Conservation (phyloP, 1,140 invertebrate species). For the Drosophila seguyi region DNA sequence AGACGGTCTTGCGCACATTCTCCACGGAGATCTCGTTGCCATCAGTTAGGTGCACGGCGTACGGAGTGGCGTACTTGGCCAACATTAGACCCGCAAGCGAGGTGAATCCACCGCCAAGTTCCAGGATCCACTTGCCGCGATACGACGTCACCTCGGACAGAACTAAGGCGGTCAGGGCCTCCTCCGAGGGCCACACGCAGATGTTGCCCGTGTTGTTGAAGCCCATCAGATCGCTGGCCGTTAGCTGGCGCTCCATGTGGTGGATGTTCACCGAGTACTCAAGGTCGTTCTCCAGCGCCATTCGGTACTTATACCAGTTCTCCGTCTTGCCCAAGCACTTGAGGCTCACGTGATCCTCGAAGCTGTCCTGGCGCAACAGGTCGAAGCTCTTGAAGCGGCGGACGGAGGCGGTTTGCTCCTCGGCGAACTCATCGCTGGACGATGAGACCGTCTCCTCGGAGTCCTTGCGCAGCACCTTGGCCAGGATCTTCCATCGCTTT, state of each 20-base stretch:
- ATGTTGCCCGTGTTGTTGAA: slow-evolving; percentile 97
- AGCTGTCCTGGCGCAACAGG: slow-evolving; percentile 79
- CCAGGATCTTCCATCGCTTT: slow-evolving; percentile 89
- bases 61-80: slow-evolving; percentile 89
- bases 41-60: slow-evolving; percentile 90
- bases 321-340: slow-evolving; percentile 80
- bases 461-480: slow-evolving; percentile 87
- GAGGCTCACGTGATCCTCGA: slow-evolving; percentile 74
- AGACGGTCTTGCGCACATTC: slow-evolving; percentile 89
- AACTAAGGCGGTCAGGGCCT: slow-evolving; percentile 91
- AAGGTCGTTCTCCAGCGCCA: slow-evolving; percentile 78
- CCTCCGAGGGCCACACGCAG: slow-evolving; percentile 96
- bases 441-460: slow-evolving; percentile 81
- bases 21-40: slow-evolving; percentile 92
- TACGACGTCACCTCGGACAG: slow-evolving; percentile 89
- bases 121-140: slow-evolving; percentile 89
- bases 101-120: slow-evolving; percentile 94
- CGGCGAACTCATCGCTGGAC: slow-evolving; percentile 72
- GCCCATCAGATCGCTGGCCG: slow-evolving; percentile 90
- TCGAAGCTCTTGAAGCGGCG: slow-evolving; percentile 83
- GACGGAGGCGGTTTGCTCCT: slow-evolving; percentile 78
- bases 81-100: slow-evolving; percentile 92
- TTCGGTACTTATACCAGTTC: slow-evolving; percentile 87
- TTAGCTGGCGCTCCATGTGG: slow-evolving; percentile 88
- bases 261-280: slow-evolving; percentile 87